phyloP scores from a whole-genome alignment of 1,140 invertebrate species.

The Brachionus manjavacas region DNA sequence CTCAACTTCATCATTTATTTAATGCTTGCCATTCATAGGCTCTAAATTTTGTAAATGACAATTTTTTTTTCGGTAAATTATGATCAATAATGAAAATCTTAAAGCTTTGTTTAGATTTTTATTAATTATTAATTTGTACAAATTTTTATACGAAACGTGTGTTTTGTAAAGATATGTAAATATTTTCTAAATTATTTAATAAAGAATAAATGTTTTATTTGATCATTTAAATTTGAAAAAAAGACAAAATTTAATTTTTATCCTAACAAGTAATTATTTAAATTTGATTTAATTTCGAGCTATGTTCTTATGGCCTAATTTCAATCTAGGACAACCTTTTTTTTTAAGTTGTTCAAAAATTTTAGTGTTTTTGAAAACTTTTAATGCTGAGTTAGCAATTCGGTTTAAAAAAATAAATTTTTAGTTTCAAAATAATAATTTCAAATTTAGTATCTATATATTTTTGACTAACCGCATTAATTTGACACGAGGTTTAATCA shows the following conservation, averaged over 20 bases:
- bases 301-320: too few species aligned
- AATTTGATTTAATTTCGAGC: not conserved
- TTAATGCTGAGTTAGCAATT: too few species aligned
- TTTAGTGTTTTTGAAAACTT: too few species aligned
- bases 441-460: too few species aligned
- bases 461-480: too few species aligned
- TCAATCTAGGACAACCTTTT: too few species aligned
- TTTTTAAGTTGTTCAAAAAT: too few species aligned
- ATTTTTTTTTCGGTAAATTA: not conserved
- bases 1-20: conserved; percentile 14
- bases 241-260: not conserved
- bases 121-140: not conserved
- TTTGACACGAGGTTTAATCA: too few species aligned
- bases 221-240: not conserved
- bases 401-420: too few species aligned
- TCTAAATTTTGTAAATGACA: not conserved
- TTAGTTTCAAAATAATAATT: too few species aligned
- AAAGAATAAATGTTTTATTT: not conserved
- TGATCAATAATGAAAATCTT: not conserved
- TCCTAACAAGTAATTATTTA: not conserved
- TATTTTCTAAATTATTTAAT: not conserved
- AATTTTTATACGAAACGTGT: not conserved
- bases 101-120: not conserved
- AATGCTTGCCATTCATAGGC: not conserved
- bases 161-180: not conserved